These are phyloP conservation scores for Rhyzopertha dominica DNA, from an alignment of 1,140 invertebrate genomes.

Conservation along the genomic window DNA sequence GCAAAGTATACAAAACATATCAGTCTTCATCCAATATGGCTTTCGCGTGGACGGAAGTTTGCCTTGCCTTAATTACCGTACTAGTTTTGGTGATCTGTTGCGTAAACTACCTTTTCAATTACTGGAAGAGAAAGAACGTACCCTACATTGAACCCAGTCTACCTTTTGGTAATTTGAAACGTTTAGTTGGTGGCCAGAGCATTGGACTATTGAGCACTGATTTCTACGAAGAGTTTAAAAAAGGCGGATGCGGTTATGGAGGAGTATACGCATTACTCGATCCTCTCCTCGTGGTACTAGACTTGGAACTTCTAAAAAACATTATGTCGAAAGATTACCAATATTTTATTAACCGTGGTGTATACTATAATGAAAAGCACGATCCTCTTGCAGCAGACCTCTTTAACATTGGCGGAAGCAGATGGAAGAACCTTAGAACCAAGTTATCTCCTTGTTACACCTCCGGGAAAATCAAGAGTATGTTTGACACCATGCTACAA, in stretches of 20 bases:
- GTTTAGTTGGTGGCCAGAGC: no score
- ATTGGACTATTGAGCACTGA: no score
- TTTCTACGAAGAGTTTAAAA: conserved; percentile 23
- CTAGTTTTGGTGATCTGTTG: no score
- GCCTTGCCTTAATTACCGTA: no score
- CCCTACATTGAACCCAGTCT: no score
- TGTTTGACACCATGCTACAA: conserved; percentile 45
- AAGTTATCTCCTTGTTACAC: conserved; percentile 51
- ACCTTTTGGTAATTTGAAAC: no score
- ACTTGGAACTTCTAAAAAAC: conserved; percentile 48
- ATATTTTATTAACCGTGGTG: conserved; percentile 47
- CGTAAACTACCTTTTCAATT: no score
- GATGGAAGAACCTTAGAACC: conserved; percentile 48
- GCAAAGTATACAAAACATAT: no score
- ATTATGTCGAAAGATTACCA: conserved; percentile 48
- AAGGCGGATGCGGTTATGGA: conserved; percentile 14
- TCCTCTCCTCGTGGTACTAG: conserved; percentile 31
- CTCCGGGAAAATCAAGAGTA: conserved; percentile 52
- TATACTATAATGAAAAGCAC: conserved; percentile 42
- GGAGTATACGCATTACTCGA: conserved; percentile 18
- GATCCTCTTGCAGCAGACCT: conserved; percentile 50
- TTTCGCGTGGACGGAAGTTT: no score
- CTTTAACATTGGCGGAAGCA: conserved; percentile 43
- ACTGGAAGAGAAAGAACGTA: no score
- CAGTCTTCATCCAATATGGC: no score